phyloP scores from a whole-genome alignment of 2,113 vertebrate genomes.

The Acinonyx jubatus region DNA sequence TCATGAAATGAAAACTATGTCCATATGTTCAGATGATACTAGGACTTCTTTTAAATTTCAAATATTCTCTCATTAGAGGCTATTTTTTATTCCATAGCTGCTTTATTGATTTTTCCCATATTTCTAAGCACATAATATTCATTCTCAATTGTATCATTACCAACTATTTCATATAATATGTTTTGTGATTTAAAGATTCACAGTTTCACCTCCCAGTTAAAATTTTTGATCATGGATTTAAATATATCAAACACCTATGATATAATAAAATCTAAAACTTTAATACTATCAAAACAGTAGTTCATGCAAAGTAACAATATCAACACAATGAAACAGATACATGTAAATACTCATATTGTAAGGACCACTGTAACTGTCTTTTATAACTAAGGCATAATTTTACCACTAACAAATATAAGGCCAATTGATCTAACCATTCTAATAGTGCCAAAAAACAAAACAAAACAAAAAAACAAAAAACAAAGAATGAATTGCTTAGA shows the following conservation, averaged over 20 bases:
- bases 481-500: not conserved
- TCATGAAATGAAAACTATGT: constrained; percentile 28
- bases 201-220: not conserved
- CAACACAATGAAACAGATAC: not conserved
- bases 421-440: not conserved
- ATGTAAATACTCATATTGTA: not conserved
- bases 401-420: not conserved
- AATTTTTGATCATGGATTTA: not conserved
- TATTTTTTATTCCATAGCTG: constrained; percentile 5
- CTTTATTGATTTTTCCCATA: not conserved
- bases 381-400: not conserved
- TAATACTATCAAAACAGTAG: not conserved
- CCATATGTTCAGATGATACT: not conserved
- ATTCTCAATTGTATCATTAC: not conserved
- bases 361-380: not conserved
- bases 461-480: not conserved
- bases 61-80: not conserved
- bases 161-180: not conserved
- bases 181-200: constrained; percentile 28
- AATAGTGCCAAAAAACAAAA: not conserved
- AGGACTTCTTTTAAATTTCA: constrained; percentile 33
- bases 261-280: not conserved
- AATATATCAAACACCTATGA: constrained; percentile 2
- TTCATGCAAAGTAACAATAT: not conserved
- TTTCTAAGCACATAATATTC: constrained; percentile 11